Percentiles rank a stretch among this genome's conserved stretches.
phyloP scores from a whole-genome alignment of 1,140 invertebrate species.

The Linepithema humile region DNA sequence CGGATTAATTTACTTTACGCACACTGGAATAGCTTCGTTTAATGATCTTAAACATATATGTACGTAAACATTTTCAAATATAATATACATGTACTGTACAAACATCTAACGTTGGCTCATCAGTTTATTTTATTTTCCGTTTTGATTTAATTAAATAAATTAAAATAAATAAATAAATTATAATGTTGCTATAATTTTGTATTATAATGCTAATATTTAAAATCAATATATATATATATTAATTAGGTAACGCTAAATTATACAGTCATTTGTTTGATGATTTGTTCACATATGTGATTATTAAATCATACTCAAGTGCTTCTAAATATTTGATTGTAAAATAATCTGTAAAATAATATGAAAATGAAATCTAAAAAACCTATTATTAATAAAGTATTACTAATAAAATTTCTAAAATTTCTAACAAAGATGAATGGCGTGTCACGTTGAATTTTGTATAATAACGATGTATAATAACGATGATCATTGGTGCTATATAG shows the following conservation, averaged over 20 bases:
- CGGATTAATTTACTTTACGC: no score
- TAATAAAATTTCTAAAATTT: not conserved
- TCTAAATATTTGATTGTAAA: not conserved
- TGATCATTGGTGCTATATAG: slow-evolving; percentile 77
- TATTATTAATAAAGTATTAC: not conserved
- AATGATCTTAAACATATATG: no score
- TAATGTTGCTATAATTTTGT: no score
- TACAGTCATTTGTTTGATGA: not conserved
- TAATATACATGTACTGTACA: no score
- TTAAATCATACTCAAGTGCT: not conserved
- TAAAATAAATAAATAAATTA: no score
- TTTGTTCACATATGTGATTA: not conserved
- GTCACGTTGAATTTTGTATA: slow-evolving; percentile 45
- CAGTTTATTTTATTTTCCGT: no score
- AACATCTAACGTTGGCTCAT: no score
- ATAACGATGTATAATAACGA: slow-evolving; percentile 72
- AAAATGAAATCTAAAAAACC: slow-evolving; percentile 8
- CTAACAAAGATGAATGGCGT: slow-evolving; percentile 61
- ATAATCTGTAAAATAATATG: not conserved
- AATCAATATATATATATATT: no score
- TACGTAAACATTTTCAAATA: no score
- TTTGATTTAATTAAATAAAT: no score
- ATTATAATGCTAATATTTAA: no score
- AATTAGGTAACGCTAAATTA: not conserved
- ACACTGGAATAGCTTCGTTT: no score